Evolutionary conservation across 1,140 invertebrate genomes (phyloP).

Genomic region (Pentalonia nigronervosa): DNA sequence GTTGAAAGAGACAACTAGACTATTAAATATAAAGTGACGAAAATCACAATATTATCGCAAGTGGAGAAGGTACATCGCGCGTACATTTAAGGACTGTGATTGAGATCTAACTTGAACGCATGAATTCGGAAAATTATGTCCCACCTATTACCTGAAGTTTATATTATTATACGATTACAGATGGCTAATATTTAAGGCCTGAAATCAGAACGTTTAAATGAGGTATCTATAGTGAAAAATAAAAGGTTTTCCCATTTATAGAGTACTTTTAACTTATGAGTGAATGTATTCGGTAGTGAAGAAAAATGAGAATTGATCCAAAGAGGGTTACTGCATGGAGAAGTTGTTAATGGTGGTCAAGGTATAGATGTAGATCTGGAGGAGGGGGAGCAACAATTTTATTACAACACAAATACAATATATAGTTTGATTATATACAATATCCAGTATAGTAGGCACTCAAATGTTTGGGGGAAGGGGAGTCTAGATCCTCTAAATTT

Average conservation of each 20-base stretch:
- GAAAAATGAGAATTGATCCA: background rate
- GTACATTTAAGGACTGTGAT: too few relatives aligned
- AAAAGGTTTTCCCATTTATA: too few relatives aligned
- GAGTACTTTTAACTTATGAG: too few relatives aligned
- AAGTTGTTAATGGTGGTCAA: background rate
- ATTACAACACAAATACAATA: too few relatives aligned
- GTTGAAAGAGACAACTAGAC: background rate
- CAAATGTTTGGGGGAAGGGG: too few relatives aligned
- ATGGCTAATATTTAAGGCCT: background rate
- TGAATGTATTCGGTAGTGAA: background rate
- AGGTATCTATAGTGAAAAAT: background rate
- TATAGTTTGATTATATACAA: too few relatives aligned
- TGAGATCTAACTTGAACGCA: background rate
- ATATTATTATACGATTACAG: background rate
- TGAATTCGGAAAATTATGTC: background rate
- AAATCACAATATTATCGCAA: background rate
- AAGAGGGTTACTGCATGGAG: background rate
- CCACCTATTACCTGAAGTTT: background rate
- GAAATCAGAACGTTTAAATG: background rate
- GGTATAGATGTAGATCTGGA: too few relatives aligned
- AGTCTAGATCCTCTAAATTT: too few relatives aligned
- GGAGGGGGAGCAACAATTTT: too few relatives aligned
- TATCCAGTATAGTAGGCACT: too few relatives aligned
- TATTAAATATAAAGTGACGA: background rate
- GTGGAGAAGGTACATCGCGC: too few relatives aligned